Conservation (phyloP, 2,888 invertebrate species). For the Bembecia ichneumoniformis region DNA sequence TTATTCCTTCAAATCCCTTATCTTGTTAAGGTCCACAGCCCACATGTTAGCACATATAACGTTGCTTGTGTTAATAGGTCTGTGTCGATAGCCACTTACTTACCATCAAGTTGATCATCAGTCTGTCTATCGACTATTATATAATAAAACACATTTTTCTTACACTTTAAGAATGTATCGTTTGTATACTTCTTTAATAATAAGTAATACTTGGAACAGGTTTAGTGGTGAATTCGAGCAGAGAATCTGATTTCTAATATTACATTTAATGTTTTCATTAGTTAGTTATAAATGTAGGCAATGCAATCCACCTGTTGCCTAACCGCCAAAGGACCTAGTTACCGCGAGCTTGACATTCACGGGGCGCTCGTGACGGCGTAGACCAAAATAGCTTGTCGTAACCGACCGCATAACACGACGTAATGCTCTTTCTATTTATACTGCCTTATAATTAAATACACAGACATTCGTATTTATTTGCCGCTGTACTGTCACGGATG, state of each 20-base stretch:
- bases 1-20: no score
- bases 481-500: conserved; percentile 32
- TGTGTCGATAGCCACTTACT: no score
- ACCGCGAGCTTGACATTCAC: conserved; percentile 68
- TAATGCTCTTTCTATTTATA: conserved; percentile 65
- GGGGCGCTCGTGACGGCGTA: conserved; percentile 50
- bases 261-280: background rate
- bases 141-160: no score
- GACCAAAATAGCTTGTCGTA: conserved; percentile 65
- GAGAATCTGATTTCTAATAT: conserved; percentile 16
- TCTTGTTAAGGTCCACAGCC: no score
- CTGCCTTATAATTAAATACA: conserved; percentile 60
- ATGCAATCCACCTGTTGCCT: conserved; percentile 60
- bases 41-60: no score
- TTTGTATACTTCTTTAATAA: no score
- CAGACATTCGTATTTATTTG: conserved; percentile 53
- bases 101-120: no score
- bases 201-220: no score
- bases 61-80: no score
- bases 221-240: no score
- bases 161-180: no score
- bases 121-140: no score
- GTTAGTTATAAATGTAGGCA: background rate
- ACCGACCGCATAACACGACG: conserved; percentile 63
- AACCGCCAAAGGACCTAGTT: conserved; percentile 41